Evolutionary conservation across 2,113 vertebrate genomes (phyloP).

Genomic region (Ciconia maguari): DNA sequence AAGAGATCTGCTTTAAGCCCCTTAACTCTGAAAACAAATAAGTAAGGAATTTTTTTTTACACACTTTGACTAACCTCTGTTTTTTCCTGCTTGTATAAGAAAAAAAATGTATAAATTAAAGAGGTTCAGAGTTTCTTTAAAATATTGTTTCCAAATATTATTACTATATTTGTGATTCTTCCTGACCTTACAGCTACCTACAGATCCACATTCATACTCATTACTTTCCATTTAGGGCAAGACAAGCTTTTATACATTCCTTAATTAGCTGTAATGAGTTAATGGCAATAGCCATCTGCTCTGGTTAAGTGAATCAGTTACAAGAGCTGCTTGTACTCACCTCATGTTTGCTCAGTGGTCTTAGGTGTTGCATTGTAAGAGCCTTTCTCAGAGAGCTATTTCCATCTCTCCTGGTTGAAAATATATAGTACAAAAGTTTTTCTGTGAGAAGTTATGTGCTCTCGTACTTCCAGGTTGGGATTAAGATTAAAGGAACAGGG

Average conservation of each 20-base stretch:
- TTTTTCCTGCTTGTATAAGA: neutral
- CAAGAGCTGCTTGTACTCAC: neutral
- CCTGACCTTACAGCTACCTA: neutral
- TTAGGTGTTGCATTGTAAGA: neutral
- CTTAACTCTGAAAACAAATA: neutral
- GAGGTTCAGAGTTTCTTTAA: neutral
- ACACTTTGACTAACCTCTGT: neutral
- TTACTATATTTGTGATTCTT: neutral
- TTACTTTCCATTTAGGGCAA: neutral
- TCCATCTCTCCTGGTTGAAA: neutral
- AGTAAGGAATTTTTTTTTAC: neutral
- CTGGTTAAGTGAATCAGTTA: neutral
- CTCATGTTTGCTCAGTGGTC: neutral
- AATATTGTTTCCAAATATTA: neutral
- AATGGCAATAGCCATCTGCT: constrained; percentile 28
- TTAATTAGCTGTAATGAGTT: constrained; percentile 35
- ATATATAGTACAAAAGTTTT: neutral
- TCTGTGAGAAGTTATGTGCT: accelerated
- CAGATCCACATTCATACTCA: neutral
- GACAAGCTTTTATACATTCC: neutral
- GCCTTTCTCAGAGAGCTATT: neutral
- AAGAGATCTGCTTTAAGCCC: neutral
- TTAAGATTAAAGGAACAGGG: neutral
- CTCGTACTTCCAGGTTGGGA: accelerated
- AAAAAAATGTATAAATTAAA: neutral